Base-by-base conservation (phyloP, 2,888 invertebrate genomes). In the Acrobasis repandana region DNA sequence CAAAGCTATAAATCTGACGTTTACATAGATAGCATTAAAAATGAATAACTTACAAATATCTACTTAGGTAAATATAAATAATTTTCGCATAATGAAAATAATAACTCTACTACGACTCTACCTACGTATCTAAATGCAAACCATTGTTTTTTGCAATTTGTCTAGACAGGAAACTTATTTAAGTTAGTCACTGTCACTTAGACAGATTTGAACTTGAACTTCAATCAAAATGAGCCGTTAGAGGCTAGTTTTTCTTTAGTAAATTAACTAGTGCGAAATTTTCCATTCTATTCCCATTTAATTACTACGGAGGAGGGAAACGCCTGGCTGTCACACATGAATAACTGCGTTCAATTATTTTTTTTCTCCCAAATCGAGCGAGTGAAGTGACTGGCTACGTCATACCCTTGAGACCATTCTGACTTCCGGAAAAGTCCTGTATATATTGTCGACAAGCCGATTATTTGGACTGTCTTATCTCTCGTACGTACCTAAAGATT, bases 341-440 rank as follows among this genome's bases (percentile, higher is more conserved):
- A 66, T 80, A 78, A 71, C 69, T 75, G 62, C 71, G 70, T 75
- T 77, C 80, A 81, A 79, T 84, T 78, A 79, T 82, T 84, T 85
- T 84, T n/a, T 83, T 80, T 81, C 57, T 57, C 47, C 76, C 75
- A 79, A 79, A 77, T 75, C 76, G 75, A 73, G 75, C 70, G 75
- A 78, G 79, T 76, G 80, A 80, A 85, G 76, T 81, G 77, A 76
- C 82, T 80, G 72, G 64, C 80, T 76, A 80, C 81, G 80, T 80
- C 80, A 75, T 70, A 78, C 70, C 86, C 86, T 86, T 85, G 84
- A 79, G 73, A 78, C 75, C 71, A 75, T 68, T 68, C 73, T 70
- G 67, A 71, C 73, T 85, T 85, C 84, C 83, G 82, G 80, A 76
- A 83, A 76, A 70, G 71, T 75, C 67, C 70, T 67, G 67, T 70